phyloP scores from a whole-genome alignment of 2,797 vertebrate species.

The Pangasius macronema region DNA sequence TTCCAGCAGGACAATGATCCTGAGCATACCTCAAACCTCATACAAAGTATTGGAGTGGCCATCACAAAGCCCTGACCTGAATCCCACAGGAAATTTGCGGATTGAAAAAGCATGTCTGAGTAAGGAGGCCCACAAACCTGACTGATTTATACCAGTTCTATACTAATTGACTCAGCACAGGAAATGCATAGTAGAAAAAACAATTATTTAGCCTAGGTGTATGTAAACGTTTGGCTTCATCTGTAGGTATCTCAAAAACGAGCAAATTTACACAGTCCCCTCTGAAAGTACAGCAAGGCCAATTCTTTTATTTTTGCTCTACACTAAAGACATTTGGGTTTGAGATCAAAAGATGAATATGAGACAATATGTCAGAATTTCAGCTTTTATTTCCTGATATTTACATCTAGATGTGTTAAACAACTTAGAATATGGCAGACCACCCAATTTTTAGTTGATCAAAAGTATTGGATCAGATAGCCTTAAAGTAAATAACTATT shows the following conservation, averaged over 20 bases:
- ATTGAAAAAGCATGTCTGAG: not conserved
- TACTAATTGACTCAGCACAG: not conserved
- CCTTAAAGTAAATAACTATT: not conserved
- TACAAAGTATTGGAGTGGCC: not conserved
- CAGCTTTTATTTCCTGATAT: not conserved
- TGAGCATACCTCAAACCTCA: not conserved
- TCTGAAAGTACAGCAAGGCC: not conserved
- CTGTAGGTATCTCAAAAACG: not conserved
- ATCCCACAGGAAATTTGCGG: not conserved
- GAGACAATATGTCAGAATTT: not conserved
- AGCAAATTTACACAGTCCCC: not conserved
- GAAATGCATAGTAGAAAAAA: not conserved
- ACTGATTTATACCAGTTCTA: not conserved
- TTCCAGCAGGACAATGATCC: not conserved
- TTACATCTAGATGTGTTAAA: not conserved
- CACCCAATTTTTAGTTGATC: not conserved
- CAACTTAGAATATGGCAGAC: not conserved
- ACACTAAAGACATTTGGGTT: not conserved
- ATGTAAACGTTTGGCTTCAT: not conserved
- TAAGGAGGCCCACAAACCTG: not conserved
- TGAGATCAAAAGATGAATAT: not conserved
- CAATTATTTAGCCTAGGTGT: not conserved
- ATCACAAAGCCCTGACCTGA: not conserved
- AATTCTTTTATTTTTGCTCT: not conserved
- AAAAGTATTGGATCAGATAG: not conserved